Conservation (phyloP, 2,113 vertebrate genomes). For the Arvicanthis niloticus region DNA sequence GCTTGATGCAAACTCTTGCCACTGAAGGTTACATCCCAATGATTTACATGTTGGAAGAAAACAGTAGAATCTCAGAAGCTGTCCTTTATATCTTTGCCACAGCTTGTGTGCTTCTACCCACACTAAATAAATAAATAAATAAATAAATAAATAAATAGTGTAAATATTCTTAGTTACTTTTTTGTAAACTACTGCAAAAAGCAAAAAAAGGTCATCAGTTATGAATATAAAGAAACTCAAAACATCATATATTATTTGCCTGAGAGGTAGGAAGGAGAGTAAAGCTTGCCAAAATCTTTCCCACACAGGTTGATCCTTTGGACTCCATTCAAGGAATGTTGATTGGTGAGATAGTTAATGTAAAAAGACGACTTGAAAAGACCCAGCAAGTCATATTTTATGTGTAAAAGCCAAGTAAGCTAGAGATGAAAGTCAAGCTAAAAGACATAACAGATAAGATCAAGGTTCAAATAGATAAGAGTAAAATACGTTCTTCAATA, state of each 20-base stretch:
- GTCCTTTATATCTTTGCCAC: not conserved
- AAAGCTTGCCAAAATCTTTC: not conserved
- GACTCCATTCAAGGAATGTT: not conserved
- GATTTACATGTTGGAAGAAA: not conserved
- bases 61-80: not conserved
- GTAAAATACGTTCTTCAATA: not conserved
- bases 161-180: not conserved
- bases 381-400: not conserved
- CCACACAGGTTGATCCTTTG: not conserved
- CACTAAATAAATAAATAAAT: not conserved
- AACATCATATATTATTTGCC: not conserved
- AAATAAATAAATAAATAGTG: not conserved
- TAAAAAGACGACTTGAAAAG: not conserved
- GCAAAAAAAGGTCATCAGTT: not conserved
- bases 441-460: not conserved
- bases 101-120: too few species aligned
- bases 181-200: not conserved
- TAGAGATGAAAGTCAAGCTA: not conserved
- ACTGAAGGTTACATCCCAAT: too few species aligned
- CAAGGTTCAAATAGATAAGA: not conserved
- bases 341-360: not conserved
- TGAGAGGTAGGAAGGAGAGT: not conserved
- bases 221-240: not conserved
- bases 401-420: not conserved
- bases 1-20: not conserved